Percentiles rank a stretch among this genome's conserved stretches.
These are phyloP conservation scores for Callyntrura sp. DNA, from an alignment of 2,888 invertebrate genomes.

Conservation along the genomic window DNA sequence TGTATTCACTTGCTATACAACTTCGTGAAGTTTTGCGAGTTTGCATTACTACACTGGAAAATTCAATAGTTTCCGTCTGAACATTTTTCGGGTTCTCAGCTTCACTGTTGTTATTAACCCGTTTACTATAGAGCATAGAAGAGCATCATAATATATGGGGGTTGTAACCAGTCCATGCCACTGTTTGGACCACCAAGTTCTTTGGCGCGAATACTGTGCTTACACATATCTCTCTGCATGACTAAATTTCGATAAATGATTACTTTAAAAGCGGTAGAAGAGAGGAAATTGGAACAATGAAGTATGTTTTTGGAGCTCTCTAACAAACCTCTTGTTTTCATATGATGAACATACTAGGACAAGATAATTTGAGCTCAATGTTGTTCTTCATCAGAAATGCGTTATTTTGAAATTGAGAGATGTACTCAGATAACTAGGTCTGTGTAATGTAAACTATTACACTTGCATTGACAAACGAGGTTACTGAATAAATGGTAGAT, in stretches of 20 bases:
- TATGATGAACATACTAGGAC: not conserved
- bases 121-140: too few species aligned
- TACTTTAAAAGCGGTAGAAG: not conserved
- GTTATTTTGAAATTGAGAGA: too few species aligned
- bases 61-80: conserved; percentile 61
- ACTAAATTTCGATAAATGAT: not conserved
- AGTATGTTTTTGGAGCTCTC: not conserved
- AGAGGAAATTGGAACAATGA: not conserved
- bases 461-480: too few species aligned
- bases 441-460: too few species aligned
- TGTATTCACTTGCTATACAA: conserved; percentile 29
- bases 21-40: too few species aligned
- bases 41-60: conserved; percentile 42
- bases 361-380: conserved; percentile 19
- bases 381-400: conserved; percentile 5
- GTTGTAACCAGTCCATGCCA: too few species aligned
- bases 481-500: too few species aligned
- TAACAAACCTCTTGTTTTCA: not conserved
- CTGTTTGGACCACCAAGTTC: too few species aligned
- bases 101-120: too few species aligned
- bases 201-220: too few species aligned
- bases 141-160: too few species aligned
- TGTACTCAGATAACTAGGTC: too few species aligned
- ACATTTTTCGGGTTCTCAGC: conserved; percentile 23
- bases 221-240: not conserved